Percentiles rank a stretch among this genome's conserved stretches.
Evolutionary conservation across 2,797 vertebrate genomes (phyloP).

Genomic region (Phrynocephalus forsythii): DNA sequence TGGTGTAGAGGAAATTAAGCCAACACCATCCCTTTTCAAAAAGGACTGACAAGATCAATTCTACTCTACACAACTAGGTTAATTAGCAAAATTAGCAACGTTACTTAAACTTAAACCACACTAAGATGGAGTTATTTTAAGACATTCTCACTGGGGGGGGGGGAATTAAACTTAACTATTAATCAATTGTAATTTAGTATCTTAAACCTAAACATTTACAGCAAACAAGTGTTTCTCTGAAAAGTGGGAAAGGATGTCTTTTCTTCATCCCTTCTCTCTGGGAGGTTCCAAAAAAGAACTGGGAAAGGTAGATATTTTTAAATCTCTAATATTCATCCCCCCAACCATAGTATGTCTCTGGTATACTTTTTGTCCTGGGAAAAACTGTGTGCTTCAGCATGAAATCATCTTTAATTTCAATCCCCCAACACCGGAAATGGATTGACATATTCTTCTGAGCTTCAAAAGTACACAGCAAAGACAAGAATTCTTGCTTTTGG

Average conservation of each 20-base stretch:
- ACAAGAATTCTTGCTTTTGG: background rate
- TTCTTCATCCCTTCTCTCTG: background rate
- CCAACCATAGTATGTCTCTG: too few species aligned
- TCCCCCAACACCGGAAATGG: background rate
- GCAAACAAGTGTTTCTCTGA: background rate
- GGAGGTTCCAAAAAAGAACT: background rate
- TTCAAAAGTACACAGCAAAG: background rate
- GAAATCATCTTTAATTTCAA: background rate
- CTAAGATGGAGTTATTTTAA: background rate
- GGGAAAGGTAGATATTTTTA: background rate
- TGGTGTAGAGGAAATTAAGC: too few species aligned
- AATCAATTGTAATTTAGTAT: background rate
- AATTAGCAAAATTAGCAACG: background rate
- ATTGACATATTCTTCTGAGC: too few species aligned
- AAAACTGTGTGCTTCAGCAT: background rate
- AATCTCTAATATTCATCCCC: background rate
- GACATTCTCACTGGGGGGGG: background rate
- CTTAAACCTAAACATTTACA: background rate
- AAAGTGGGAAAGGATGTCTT: background rate
- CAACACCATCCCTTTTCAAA: too few species aligned
- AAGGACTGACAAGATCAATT: background rate
- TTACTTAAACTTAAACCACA: background rate
- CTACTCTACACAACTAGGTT: background rate
- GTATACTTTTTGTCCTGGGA: background rate
- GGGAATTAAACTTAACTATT: background rate